Percentiles rank a stretch among this genome's conserved stretches.
These are phyloP conservation scores for Coronaproctus castanopsis DNA, from an alignment of 2,888 invertebrate species.

Conservation along the genomic window DNA sequence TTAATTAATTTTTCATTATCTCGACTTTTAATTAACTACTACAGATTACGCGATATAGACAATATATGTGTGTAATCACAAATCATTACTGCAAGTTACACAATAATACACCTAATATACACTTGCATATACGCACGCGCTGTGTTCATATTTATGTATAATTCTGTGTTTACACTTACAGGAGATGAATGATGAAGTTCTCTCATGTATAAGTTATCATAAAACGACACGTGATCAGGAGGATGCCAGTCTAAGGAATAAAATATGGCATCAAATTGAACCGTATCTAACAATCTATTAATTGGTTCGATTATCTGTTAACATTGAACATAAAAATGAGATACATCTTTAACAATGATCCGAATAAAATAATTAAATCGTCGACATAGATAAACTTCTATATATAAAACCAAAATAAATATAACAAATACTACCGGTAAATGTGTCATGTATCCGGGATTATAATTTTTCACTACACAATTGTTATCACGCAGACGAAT, in stretches of 20 bases:
- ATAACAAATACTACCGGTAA: not conserved
- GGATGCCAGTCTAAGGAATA: conserved; percentile 98
- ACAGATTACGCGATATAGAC: too few relatives aligned
- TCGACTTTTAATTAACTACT: too few relatives aligned
- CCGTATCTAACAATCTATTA: conserved; percentile 58
- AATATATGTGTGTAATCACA: too few relatives aligned
- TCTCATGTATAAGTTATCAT: conserved; percentile 67
- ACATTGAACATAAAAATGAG: too few relatives aligned
- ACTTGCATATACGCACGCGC: too few relatives aligned
- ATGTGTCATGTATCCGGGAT: not conserved
- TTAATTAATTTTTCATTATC: too few relatives aligned
- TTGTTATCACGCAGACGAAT: conserved; percentile 1
- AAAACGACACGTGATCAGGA: conserved; percentile 83
- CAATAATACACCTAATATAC: too few relatives aligned
- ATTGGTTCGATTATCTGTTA: conserved; percentile 67
- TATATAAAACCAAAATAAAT: not conserved
- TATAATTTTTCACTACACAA: conserved; percentile 1
- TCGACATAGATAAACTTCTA: not conserved
- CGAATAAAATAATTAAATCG: too few relatives aligned
- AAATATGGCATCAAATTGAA: conserved; percentile 68
- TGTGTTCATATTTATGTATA: too few relatives aligned
- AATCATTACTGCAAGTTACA: too few relatives aligned
- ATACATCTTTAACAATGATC: too few relatives aligned
- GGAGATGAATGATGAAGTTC: conserved; percentile 51
- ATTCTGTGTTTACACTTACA: too few relatives aligned